Conservation (phyloP, 30 jellyfish, hydroid and myxozoan species). For the Turritopsis rubra region DNA sequence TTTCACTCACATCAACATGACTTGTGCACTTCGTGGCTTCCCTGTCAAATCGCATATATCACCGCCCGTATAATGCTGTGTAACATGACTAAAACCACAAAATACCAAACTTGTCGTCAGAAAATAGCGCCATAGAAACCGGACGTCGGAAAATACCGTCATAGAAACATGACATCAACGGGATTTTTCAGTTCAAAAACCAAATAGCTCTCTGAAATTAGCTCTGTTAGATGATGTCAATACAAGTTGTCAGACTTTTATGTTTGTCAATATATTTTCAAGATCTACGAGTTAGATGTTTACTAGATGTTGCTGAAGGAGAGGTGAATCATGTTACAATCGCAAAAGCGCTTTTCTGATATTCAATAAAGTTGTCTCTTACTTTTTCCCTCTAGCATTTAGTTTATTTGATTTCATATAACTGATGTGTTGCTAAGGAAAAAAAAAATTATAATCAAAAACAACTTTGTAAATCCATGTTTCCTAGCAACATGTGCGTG, state of each 20-base stretch:
- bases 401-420: not conserved
- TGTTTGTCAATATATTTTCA: too few relatives aligned
- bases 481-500: too few relatives aligned
- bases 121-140: not conserved
- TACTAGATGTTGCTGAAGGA: too few relatives aligned
- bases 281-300: too few relatives aligned
- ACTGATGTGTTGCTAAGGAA: not conserved
- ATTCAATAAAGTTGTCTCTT: not conserved
- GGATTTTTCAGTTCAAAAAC: not conserved
- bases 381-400: not conserved
- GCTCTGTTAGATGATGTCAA: not conserved
- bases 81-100: constrained; percentile 56
- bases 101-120: too few relatives aligned
- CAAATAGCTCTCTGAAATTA: not conserved
- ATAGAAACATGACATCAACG: not conserved
- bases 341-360: too few relatives aligned
- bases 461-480: too few relatives aligned
- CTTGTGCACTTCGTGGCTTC: constrained; percentile 73
- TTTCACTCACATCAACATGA: constrained; percentile 62
- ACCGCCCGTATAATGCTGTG: constrained; percentile 71
- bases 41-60: constrained; percentile 91
- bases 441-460: not conserved
- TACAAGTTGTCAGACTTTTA: too few relatives aligned
- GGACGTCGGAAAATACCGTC: not conserved
- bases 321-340: too few relatives aligned